These are phyloP conservation scores for Nasonia longicornis DNA, from an alignment of 1,140 invertebrate genomes.

Conservation along the genomic window DNA sequence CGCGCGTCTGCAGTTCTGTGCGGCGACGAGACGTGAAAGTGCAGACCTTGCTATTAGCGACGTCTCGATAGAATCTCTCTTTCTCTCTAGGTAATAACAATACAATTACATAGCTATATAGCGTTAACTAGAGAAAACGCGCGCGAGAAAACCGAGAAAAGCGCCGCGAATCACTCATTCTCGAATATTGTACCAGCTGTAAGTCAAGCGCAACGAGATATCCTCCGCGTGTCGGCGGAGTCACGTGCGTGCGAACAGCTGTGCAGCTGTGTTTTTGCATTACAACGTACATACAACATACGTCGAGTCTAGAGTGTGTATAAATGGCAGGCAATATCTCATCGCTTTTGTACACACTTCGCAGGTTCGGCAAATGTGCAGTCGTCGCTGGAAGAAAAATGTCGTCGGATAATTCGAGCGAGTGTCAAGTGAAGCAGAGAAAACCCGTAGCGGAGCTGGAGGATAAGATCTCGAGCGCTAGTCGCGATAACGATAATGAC, in stretches of 20 bases:
- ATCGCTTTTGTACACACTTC: not conserved
- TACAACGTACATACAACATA: no score
- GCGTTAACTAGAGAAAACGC: no score
- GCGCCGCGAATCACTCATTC: no score
- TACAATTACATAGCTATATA: no score
- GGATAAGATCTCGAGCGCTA: not conserved
- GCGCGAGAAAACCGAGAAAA: no score
- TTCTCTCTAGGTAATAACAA: no score
- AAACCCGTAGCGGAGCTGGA: not conserved
- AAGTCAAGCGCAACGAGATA: no score
- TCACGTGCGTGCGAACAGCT: not conserved
- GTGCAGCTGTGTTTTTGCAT: not conserved
- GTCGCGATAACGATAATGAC: not conserved
- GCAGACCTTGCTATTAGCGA: not conserved
- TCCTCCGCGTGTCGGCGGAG: not conserved
- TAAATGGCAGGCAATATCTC: not conserved
- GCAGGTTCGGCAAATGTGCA: not conserved
- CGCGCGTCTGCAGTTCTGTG: no score
- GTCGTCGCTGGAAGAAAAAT: not conserved
- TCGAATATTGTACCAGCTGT: no score
- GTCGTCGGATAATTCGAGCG: not conserved
- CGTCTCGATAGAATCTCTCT: no score
- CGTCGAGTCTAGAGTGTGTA: no score
- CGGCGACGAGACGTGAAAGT: not conserved
- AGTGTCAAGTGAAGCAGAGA: constrained; percentile 28